These are phyloP conservation scores for Platyura marginata DNA, from an alignment of 1,140 invertebrate genomes.

Conservation along the genomic window DNA sequence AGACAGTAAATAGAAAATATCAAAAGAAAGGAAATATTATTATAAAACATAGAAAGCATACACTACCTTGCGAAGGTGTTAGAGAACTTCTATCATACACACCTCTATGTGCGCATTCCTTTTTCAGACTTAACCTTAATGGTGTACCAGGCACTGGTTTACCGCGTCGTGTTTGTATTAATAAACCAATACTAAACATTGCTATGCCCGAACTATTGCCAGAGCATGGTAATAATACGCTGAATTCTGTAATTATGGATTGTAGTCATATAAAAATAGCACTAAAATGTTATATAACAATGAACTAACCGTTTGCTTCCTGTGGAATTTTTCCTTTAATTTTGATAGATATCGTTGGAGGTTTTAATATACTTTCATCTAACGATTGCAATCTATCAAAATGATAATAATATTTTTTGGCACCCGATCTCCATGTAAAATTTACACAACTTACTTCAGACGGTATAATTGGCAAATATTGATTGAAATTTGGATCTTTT, in stretches of 20 bases:
- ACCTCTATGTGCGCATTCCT: conserved; percentile 87
- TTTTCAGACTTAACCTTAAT: conserved; percentile 70
- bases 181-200: conserved; percentile 70
- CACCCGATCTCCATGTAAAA: conserved; percentile 78
- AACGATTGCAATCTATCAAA: conserved; percentile 71
- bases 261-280: conserved; percentile 10
- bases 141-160: conserved; percentile 73
- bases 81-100: conserved; percentile 35
- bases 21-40: background rate
- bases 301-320: conserved; percentile 56
- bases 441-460: conserved; percentile 78
- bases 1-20: too few relatives aligned
- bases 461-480: conserved; percentile 72
- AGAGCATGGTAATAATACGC: conserved; percentile 75
- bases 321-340: conserved; percentile 66
- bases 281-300: too few relatives aligned
- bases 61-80: conserved; percentile 26
- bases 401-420: conserved; percentile 71
- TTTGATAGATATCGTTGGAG: conserved; percentile 73
- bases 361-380: conserved; percentile 62
- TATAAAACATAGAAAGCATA: conserved; percentile 7
- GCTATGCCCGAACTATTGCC: conserved; percentile 78
- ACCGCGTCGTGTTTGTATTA: conserved; percentile 60
- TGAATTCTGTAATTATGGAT: conserved; percentile 47
- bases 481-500: conserved; percentile 74